Percentiles rank a stretch among this genome's conserved stretches.
Conservation (phyloP, 1,140 invertebrate genomes). For the Eriosoma lanigerum region DNA sequence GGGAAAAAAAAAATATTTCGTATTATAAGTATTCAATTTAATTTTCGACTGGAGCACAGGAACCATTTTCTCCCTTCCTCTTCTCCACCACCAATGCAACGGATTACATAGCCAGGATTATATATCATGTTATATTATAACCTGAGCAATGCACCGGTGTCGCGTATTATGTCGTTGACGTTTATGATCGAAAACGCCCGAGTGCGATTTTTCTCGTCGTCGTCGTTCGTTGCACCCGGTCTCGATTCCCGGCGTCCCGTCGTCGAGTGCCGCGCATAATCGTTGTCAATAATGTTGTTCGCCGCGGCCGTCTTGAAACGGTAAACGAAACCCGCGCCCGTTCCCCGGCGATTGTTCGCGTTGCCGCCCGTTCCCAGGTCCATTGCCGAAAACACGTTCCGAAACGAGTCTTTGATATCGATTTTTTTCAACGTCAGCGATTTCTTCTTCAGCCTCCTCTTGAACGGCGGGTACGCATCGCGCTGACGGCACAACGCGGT, state of each 20-base stretch:
- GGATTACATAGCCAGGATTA: too few species aligned
- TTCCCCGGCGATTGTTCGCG: too few species aligned
- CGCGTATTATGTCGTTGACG: slow-evolving; percentile 40
- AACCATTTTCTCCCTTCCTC: too few species aligned
- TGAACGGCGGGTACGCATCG: not conserved
- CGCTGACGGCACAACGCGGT: not conserved
- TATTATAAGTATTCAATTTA: too few species aligned
- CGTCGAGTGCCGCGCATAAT: not conserved
- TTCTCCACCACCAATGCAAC: too few species aligned
- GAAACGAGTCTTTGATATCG: slow-evolving; percentile 30
- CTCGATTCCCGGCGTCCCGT: not conserved
- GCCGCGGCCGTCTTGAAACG: not conserved
- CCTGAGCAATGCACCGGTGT: slow-evolving; percentile 26
- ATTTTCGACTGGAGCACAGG: too few species aligned
- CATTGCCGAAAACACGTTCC: not conserved
- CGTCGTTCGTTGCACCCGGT: not conserved
- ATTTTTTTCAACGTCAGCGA: not conserved
- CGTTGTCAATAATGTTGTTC: too few species aligned
- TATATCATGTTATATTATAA: too few species aligned
- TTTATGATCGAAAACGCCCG: slow-evolving; percentile 2
- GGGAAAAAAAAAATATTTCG: too few species aligned
- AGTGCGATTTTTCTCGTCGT: not conserved
- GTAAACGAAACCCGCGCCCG: too few species aligned
- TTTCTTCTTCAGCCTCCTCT: not conserved
- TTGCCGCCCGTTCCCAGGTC: not conserved